phyloP scores from a whole-genome alignment of 2,888 invertebrate species.

The Apocheima hispidaria region DNA sequence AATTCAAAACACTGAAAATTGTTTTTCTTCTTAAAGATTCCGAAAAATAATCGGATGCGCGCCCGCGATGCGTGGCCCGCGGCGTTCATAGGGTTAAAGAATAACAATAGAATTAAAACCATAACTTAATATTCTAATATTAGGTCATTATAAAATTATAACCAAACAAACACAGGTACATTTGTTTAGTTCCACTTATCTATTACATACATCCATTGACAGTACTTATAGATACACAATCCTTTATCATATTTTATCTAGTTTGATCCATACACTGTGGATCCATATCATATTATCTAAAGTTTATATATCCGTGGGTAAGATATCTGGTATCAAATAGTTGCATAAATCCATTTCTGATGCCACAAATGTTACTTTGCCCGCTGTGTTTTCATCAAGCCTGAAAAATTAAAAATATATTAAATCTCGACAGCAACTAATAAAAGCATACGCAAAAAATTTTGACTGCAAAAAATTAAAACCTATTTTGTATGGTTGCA shows the following conservation, averaged over 20 bases:
- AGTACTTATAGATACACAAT: constrained; percentile 30
- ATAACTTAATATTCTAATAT: neutral
- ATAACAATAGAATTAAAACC: neutral
- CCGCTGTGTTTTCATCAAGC: constrained; percentile 92
- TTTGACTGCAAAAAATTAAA: too few relatives aligned
- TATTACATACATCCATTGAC: constrained; percentile 22
- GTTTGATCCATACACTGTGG: too few relatives aligned
- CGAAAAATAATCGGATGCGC: too few relatives aligned
- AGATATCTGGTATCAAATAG: constrained; percentile 91
- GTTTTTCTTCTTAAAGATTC: too few relatives aligned
- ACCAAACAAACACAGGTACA: neutral
- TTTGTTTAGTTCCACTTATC: constrained; percentile 9
- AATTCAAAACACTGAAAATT: too few relatives aligned
- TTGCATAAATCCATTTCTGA: constrained; percentile 90
- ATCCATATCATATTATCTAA: constrained; percentile 34
- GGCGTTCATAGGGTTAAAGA: too few relatives aligned
- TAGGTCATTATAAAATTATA: neutral
- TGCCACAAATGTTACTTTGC: constrained; percentile 90
- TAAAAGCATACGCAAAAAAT: too few relatives aligned
- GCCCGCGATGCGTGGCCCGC: too few relatives aligned
- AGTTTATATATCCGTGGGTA: constrained; percentile 88
- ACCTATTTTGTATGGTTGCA: too few relatives aligned
- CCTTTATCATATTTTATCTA: constrained; percentile 30
- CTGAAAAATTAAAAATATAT: constrained; percentile 69
- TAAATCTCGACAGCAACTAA: neutral